Evolutionary conservation across 2,888 invertebrate genomes (phyloP).

Genomic region (Dinocampus coccinellae): DNA sequence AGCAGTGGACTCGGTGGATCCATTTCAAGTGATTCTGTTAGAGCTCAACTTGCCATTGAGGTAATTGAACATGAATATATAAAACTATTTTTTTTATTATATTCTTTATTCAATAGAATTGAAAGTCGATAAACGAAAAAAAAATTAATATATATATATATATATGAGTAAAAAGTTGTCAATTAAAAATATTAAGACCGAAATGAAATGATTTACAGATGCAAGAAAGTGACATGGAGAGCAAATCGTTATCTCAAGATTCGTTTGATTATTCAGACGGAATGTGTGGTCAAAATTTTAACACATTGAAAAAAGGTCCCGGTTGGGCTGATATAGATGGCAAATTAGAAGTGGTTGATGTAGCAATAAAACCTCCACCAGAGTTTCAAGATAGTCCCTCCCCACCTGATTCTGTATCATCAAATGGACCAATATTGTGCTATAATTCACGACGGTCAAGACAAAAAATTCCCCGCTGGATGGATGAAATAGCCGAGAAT

Average conservation of each 20-base stretch:
- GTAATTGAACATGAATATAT: constrained; percentile 64
- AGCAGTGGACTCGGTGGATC: constrained; percentile 83
- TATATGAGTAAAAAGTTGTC: background rate
- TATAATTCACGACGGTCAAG: constrained; percentile 46
- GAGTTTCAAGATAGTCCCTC: constrained; percentile 82
- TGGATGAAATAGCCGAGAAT: constrained; percentile 70
- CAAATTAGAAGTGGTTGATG: constrained; percentile 70
- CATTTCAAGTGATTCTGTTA: constrained; percentile 80
- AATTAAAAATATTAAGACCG: background rate
- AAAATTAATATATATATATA: no score
- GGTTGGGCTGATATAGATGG: constrained; percentile 71
- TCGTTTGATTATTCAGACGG: constrained; percentile 83
- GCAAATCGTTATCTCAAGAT: constrained; percentile 82
- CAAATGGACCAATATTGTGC: constrained; percentile 57
- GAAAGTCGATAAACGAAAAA: no score
- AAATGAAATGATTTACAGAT: constrained; percentile 70
- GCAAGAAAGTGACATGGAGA: constrained; percentile 87
- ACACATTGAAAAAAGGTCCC: constrained; percentile 85
- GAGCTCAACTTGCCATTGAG: constrained; percentile 78
- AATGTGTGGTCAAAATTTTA: constrained; percentile 86
- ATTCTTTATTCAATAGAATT: background rate
- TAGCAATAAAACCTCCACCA: constrained; percentile 85
- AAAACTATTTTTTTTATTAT: background rate
- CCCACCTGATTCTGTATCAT: constrained; percentile 65
- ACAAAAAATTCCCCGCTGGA: constrained; percentile 49